These are phyloP conservation scores for Embidobia sp. DNA, from an alignment of 2,888 invertebrate genomes.

Conservation along the genomic window DNA sequence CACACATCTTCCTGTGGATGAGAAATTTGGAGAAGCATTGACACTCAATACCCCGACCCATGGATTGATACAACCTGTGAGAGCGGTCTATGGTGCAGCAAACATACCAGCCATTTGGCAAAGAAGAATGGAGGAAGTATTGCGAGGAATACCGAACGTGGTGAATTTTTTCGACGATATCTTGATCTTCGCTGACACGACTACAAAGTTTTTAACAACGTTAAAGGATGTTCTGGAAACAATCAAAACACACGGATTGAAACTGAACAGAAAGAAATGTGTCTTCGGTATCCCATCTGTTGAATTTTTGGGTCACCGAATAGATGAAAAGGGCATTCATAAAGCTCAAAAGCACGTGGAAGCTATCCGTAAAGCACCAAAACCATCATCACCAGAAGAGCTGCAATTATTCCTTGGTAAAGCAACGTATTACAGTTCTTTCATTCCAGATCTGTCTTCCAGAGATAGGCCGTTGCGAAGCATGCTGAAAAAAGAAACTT, in stretches of 20 bases:
- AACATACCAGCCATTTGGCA: constrained; percentile 18
- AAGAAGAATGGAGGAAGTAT: constrained; percentile 28
- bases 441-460: not conserved
- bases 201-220: constrained; percentile 1
- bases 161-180: constrained; percentile 38
- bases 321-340: constrained; percentile 26
- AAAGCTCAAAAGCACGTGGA: constrained; percentile 28
- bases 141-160: constrained; percentile 25
- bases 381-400: constrained; percentile 5
- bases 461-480: not conserved
- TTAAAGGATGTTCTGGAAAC: not conserved
- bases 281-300: not conserved
- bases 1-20: not conserved
- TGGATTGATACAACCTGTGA: constrained; percentile 15
- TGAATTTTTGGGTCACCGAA: constrained; percentile 23
- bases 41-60: constrained; percentile 27
- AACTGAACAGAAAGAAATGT: constrained; percentile 18
- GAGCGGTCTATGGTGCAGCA: constrained; percentile 11
- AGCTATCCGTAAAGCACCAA: constrained; percentile 8
- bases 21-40: constrained; percentile 20
- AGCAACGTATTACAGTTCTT: constrained; percentile 24
- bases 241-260: constrained; percentile 18
- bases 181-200: constrained; percentile 10
- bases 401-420: constrained; percentile 16
- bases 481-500: not conserved